A percentile compares a stretch with the other conserved stretches of the same genome.
Conservation (phyloP, 2,113 vertebrate genomes). For the Verasper variegatus region DNA sequence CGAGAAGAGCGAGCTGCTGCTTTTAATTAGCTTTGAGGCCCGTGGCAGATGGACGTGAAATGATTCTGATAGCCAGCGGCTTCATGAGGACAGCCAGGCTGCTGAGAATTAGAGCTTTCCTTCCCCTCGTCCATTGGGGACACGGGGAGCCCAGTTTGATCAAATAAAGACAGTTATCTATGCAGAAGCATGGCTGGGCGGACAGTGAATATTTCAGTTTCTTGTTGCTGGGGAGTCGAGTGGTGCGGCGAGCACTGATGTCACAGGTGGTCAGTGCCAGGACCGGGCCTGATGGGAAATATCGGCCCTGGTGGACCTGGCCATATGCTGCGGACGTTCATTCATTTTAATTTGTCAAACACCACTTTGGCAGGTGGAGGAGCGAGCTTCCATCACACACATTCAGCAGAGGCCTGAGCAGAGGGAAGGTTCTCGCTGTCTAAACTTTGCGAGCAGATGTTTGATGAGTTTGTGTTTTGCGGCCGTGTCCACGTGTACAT, state of each 20-base stretch:
- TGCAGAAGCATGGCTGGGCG: slow-evolving; percentile 50
- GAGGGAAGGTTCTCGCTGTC: slow-evolving; percentile 65
- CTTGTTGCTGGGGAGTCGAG: slow-evolving; percentile 40
- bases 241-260: slow-evolving; percentile 11
- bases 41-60: slow-evolving; percentile 71
- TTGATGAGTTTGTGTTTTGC: slow-evolving; percentile 41
- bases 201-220: slow-evolving; percentile 53
- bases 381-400: slow-evolving; percentile 46
- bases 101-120: slow-evolving; percentile 55
- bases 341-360: slow-evolving; percentile 76
- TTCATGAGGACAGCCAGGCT: slow-evolving; percentile 56
- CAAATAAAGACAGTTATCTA: slow-evolving; percentile 66
- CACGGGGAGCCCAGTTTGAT: slow-evolving; percentile 52
- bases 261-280: slow-evolving; percentile 62
- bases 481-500: not conserved
- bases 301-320: slow-evolving; percentile 33
- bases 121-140: slow-evolving; percentile 45
- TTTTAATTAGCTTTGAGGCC: slow-evolving; percentile 75
- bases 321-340: slow-evolving; percentile 61
- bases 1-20: slow-evolving; percentile 38
- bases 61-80: slow-evolving; percentile 60
- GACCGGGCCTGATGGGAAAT: slow-evolving; percentile 49
- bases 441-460: slow-evolving; percentile 73
- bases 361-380: slow-evolving; percentile 57
- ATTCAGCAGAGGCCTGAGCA: slow-evolving; percentile 61